phyloP scores from a whole-genome alignment of 2,888 invertebrate genomes.

The Aleiodes alternator region DNA sequence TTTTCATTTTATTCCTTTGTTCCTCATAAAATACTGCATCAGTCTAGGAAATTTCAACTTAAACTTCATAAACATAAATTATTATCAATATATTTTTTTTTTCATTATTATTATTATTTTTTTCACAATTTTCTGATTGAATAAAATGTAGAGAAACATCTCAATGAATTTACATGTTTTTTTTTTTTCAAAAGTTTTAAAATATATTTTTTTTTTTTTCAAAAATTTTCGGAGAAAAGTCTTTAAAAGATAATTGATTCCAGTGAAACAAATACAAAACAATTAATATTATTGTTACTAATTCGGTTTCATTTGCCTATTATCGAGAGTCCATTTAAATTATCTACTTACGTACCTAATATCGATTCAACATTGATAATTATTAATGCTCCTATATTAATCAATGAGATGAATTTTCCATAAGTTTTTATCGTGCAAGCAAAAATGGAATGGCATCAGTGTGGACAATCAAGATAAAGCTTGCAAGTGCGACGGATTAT shows the following conservation, averaged over 20 bases:
- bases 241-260: too few relatives aligned
- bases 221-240: too few relatives aligned
- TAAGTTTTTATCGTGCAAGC: conserved; percentile 18
- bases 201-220: too few relatives aligned
- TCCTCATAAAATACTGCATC: conserved; percentile 19
- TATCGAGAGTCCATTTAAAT: too few relatives aligned
- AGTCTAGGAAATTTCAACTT: conserved; percentile 18
- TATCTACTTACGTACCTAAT: not conserved
- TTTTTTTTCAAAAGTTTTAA: too few relatives aligned
- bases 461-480: conserved; percentile 36
- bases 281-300: too few relatives aligned
- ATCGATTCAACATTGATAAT: conserved; percentile 30
- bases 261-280: too few relatives aligned
- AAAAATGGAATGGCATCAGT: conserved; percentile 46
- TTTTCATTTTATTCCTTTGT: not conserved
- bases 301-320: too few relatives aligned
- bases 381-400: not conserved
- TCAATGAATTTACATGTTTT: too few relatives aligned
- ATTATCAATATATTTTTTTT: not conserved
- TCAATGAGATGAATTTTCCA: not conserved
- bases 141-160: too few relatives aligned
- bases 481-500: conserved; percentile 40
- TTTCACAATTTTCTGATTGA: not conserved
- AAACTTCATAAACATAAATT: conserved; percentile 20
- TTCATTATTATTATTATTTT: not conserved